Base-by-base conservation (phyloP, 2,797 vertebrate genomes). In the Sebastes vulpes region DNA sequence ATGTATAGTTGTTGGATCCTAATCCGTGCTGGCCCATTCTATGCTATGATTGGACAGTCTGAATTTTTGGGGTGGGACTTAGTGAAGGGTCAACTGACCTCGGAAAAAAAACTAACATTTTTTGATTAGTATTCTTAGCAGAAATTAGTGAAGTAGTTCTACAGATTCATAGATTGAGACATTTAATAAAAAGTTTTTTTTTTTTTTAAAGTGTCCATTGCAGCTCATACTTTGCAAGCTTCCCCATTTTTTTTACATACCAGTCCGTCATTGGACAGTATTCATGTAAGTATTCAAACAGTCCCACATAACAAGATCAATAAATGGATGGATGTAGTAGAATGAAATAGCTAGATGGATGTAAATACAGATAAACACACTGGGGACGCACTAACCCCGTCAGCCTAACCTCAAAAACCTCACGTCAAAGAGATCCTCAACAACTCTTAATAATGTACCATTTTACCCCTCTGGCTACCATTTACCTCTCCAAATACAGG, bases 391-490 rank as follows among this genome's bases (percentile, higher is more conserved):
- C 14, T 31, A 20, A 26, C n/a, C 16, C n/a, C 1, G 3, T 58
- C n/a, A 60, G 6, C n/a, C 46, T 38, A 25, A 46, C 46, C 50
- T 61, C 14, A 61, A 72, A 81, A 63, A 53, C n/a, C 5, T 28
- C 20, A n/a, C 20, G 7, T 75, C 29, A 79, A 48, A 75, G 29
- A 72, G 60, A 65, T 6, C 6, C 18, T 75, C 29, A 65, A 52
- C n/a, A 69, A 21, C 25, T 60, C 56, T 18, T 58, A 50, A 58
- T 35, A 35, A 38, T 60, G 18, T 14, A 67, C 46, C 18, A 63
- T 52, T n/a, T 66, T 61, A 11, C 9, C 31, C 59, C 20, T 69
- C 73, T 72, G 52, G 66, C 50, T n/a, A n/a, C 64, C 57, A 63
- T 61, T 65, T 75, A 42, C 26, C 4, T 20, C 12, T n/a, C 31